A percentile compares a stretch with the other conserved stretches of the same genome.
Evolutionary conservation across 2,113 vertebrate genomes (phyloP).

Genomic region (Lophotis ruficrista): DNA sequence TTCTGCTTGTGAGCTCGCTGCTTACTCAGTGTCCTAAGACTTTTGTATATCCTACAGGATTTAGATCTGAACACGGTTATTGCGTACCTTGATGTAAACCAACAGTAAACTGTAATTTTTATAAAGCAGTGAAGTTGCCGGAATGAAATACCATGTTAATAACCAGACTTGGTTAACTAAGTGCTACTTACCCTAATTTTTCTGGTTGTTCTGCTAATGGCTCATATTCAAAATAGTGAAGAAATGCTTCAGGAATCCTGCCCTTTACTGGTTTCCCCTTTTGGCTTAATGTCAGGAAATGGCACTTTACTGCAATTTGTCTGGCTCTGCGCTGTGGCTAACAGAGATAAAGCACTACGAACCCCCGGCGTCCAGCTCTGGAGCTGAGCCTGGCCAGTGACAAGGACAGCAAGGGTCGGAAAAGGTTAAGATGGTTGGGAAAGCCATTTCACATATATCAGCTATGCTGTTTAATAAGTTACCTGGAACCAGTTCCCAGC

Average conservation of each 20-base stretch:
- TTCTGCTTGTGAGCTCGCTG: background rate
- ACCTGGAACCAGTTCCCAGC: conserved; percentile 18
- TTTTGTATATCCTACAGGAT: background rate
- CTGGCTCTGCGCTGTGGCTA: background rate
- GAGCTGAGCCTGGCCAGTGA: background rate
- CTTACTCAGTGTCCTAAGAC: background rate
- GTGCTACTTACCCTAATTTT: background rate
- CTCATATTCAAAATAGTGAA: conserved; percentile 21
- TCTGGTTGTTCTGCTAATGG: background rate
- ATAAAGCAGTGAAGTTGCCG: background rate
- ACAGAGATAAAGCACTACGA: conserved; percentile 6
- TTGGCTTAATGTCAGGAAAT: conserved; percentile 42
- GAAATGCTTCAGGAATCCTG: conserved; percentile 30
- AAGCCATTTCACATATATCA: background rate
- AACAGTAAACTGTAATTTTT: background rate
- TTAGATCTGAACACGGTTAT: background rate
- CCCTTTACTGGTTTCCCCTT: background rate
- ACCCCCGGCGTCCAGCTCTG: background rate
- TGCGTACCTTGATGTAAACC: background rate
- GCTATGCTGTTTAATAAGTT: background rate
- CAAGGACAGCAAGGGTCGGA: conserved; percentile 26
- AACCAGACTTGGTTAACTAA: background rate
- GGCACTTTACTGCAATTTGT: background rate
- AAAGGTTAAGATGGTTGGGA: background rate
- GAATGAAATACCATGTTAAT: background rate